These are phyloP conservation scores for Cavia porcellus DNA, from an alignment of 2,113 vertebrate species.

Conservation along the genomic window DNA sequence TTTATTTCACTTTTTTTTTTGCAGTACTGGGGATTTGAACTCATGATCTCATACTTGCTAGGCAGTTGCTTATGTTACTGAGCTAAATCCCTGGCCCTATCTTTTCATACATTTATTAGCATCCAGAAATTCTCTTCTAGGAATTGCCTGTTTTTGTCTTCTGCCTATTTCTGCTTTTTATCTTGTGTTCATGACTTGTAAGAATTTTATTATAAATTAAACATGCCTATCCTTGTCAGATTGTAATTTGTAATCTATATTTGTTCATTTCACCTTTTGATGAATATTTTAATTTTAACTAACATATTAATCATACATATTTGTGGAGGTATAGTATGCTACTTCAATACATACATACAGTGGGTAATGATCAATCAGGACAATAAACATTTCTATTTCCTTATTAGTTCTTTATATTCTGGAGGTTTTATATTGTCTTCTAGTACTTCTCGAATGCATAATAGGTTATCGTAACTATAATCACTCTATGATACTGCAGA, in stretches of 20 bases:
- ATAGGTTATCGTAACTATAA: neutral
- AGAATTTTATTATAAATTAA: conserved; percentile 41
- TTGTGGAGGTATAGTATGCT: neutral
- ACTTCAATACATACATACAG: neutral
- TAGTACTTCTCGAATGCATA: neutral
- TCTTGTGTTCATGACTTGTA: conserved; percentile 32
- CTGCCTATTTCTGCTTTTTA: neutral
- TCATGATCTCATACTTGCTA: too few relatives aligned
- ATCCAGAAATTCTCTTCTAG: neutral
- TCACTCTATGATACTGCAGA: neutral
- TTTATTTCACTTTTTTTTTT: neutral
- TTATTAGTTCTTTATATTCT: neutral
- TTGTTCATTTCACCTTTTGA: neutral
- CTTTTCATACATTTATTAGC: conserved; percentile 19
- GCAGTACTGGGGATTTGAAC: too few relatives aligned
- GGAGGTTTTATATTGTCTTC: neutral
- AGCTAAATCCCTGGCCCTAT: too few relatives aligned
- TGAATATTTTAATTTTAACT: conserved; percentile 3
- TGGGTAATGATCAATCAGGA: neutral
- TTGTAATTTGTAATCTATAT: neutral
- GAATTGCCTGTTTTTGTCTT: conserved; percentile 10
- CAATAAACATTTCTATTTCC: neutral
- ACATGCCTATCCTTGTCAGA: neutral
- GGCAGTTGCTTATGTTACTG: too few relatives aligned
- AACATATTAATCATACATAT: neutral